phyloP scores from a whole-genome alignment of 2,797 vertebrate species.

The Chiloscyllium punctatum region DNA sequence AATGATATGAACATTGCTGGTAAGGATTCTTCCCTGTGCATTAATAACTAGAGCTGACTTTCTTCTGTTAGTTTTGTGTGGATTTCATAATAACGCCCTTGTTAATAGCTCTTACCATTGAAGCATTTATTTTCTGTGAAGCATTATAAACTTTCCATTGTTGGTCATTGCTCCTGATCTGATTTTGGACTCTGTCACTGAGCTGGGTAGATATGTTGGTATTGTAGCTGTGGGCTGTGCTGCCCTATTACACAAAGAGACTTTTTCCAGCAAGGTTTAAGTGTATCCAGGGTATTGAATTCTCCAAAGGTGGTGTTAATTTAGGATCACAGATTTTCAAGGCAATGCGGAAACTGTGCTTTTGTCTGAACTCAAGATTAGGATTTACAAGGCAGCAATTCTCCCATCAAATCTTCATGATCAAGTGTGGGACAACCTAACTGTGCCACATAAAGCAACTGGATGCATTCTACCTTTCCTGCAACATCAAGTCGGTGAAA shows the following conservation, averaged over 20 bases:
- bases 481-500: no score
- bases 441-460: no score
- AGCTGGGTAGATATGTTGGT: background rate
- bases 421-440: no score
- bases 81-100: background rate
- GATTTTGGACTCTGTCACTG: background rate
- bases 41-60: background rate
- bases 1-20: background rate
- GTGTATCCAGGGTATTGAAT: no score
- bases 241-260: background rate
- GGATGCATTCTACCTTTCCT: no score
- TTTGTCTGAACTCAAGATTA: no score
- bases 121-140: background rate
- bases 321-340: no score
- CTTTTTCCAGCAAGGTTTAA: no score
- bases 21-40: background rate
- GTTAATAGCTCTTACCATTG: background rate
- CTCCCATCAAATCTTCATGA: no score
- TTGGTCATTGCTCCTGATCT: background rate
- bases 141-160: background rate
- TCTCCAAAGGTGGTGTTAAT: no score
- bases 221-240: background rate
- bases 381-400: no score
- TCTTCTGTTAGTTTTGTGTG: background rate
- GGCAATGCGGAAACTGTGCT: no score